These are phyloP conservation scores for Mayetiola destructor DNA, from an alignment of 2,888 invertebrate genomes.

Conservation along the genomic window DNA sequence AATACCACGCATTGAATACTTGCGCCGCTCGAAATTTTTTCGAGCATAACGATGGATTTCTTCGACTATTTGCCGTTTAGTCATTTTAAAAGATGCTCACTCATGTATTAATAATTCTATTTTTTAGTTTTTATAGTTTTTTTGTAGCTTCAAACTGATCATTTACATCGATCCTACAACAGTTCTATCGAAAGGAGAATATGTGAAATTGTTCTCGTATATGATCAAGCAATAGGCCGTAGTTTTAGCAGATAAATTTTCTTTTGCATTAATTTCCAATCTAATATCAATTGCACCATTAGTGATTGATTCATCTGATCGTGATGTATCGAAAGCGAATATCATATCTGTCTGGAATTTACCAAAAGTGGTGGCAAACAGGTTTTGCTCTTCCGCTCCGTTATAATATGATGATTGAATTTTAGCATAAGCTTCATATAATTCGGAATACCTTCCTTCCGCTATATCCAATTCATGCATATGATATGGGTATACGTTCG, in stretches of 20 bases:
- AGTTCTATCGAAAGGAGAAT: background rate
- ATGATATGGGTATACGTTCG: slow-evolving; percentile 27
- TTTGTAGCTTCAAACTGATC: slow-evolving; percentile 1
- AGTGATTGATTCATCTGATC: slow-evolving; percentile 23
- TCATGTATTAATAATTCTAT: background rate
- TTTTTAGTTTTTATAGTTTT: slow-evolving; percentile 3
- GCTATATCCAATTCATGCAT: slow-evolving; percentile 25
- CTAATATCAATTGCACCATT: slow-evolving; percentile 22
- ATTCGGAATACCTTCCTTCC: slow-evolving; percentile 21
- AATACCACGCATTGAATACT: slow-evolving; percentile 27
- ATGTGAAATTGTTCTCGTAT: background rate
- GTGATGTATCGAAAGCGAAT: slow-evolving; percentile 23
- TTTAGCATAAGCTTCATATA: slow-evolving; percentile 24
- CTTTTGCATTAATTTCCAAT: slow-evolving; percentile 23
- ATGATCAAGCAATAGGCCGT: slow-evolving; percentile 15
- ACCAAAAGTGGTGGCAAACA: background rate
- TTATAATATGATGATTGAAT: slow-evolving; percentile 22
- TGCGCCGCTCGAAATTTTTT: slow-evolving; percentile 6
- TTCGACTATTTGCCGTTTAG: slow-evolving; percentile 3
- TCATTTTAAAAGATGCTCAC: background rate
- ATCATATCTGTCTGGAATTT: slow-evolving; percentile 16
- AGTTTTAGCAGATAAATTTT: slow-evolving; percentile 21
- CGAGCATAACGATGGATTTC: slow-evolving; percentile 10
- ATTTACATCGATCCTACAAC: slow-evolving; percentile 1
- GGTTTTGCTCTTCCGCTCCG: background rate